phyloP scores from a whole-genome alignment of 2,888 invertebrate species.

The Gymnoscelis rufifasciata region DNA sequence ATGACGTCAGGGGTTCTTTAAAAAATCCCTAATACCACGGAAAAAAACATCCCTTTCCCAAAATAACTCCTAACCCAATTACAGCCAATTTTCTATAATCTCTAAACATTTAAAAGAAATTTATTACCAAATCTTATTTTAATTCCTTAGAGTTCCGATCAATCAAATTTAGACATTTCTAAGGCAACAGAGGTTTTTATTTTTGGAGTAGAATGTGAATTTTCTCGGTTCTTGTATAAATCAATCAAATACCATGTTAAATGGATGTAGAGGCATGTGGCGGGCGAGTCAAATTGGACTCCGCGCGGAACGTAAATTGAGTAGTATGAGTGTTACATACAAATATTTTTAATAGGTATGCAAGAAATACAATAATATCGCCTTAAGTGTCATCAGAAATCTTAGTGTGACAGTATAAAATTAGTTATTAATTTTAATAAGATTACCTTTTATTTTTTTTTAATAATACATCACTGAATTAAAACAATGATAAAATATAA shows the following conservation, averaged over 20 bases:
- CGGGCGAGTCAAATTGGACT: neutral
- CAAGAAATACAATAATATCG: too few species aligned
- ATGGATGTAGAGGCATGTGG: conserved; percentile 38
- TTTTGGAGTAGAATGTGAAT: conserved; percentile 3
- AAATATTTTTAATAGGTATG: neutral
- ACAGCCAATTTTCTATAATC: conserved; percentile 14
- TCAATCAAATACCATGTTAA: conserved; percentile 40
- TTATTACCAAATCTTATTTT: conserved; percentile 15
- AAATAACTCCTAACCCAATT: neutral
- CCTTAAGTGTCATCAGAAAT: too few species aligned
- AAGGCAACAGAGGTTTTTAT: neutral
- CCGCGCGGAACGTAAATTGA: neutral
- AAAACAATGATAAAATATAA: too few species aligned
- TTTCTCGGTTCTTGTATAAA: conserved; percentile 29
- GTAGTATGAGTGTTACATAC: too few species aligned
- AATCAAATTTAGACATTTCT: conserved; percentile 31
- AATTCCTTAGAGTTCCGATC: conserved; percentile 29
- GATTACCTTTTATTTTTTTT: too few species aligned
- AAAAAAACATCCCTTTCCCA: neutral
- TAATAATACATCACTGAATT: too few species aligned
- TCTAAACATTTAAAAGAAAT: conserved; percentile 21
- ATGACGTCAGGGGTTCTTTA: too few species aligned
- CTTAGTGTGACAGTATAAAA: too few species aligned
- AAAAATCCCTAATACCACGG: too few species aligned
- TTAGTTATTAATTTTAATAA: too few species aligned